phyloP scores from a whole-genome alignment of 2,113 vertebrate genomes.

The Lates calcarifer region DNA sequence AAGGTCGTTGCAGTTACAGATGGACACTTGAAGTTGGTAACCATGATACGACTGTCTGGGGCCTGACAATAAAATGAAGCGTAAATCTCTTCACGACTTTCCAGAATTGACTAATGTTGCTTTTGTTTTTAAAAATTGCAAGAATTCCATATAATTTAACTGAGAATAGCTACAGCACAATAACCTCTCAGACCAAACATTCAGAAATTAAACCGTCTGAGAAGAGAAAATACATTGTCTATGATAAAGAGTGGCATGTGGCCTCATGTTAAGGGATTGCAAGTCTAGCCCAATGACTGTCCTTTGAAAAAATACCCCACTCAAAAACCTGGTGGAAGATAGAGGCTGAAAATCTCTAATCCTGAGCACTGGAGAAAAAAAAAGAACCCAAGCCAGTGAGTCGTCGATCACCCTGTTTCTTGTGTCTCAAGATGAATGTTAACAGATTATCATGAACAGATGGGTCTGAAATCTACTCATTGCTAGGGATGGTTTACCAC shows the following conservation, averaged over 20 bases:
- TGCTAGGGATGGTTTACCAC: conserved; percentile 48
- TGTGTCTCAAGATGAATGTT: conserved; percentile 25
- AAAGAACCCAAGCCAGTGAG: neutral
- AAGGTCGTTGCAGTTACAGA: conserved; percentile 27
- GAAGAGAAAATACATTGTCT: neutral
- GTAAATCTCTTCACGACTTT: neutral
- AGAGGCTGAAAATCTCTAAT: neutral
- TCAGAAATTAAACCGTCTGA: neutral
- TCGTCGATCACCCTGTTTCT: neutral
- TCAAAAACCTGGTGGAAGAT: neutral
- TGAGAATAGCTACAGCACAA: neutral
- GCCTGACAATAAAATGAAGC: neutral
- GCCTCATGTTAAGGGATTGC: no score
- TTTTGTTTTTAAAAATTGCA: neutral
- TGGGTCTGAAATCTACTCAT: conserved; percentile 52
- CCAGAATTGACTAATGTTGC: neutral
- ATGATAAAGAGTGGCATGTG: no score
- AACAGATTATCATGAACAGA: conserved; percentile 36
- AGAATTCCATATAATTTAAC: neutral
- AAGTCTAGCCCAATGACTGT: neutral
- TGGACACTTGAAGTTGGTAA: neutral
- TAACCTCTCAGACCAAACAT: neutral
- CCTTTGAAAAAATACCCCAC: neutral
- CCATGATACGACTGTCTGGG: neutral
- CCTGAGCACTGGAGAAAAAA: neutral